Evolutionary conservation across 2,888 invertebrate genomes (phyloP).

Genomic region (Scotopteryx bipunctaria): DNA sequence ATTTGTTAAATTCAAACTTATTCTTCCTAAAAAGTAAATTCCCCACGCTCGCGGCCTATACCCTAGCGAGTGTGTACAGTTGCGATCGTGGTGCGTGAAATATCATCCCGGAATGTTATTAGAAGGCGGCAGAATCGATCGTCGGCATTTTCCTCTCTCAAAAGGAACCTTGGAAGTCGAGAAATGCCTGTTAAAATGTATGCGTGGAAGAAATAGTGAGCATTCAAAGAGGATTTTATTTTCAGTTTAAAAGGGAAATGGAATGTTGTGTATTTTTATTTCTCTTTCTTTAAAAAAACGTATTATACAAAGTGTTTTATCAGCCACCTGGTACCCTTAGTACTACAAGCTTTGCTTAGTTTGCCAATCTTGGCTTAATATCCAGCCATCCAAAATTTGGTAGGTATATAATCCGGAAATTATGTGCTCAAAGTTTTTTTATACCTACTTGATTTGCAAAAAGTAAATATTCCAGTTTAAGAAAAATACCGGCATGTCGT

Average conservation of each 20-base stretch:
- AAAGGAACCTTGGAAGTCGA: constrained; percentile 41
- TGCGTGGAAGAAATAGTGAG: constrained; percentile 24
- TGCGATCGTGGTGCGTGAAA: constrained; percentile 61
- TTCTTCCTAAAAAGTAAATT: background rate
- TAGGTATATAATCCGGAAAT: no score
- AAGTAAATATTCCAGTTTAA: no score
- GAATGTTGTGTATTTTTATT: no score
- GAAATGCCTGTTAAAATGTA: constrained; percentile 25
- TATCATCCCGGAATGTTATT: constrained; percentile 75
- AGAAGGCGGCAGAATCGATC: constrained; percentile 70
- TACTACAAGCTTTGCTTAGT: no score
- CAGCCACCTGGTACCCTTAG: no score
- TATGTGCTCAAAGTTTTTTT: no score
- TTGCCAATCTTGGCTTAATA: no score
- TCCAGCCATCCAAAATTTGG: no score
- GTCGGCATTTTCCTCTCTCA: constrained; percentile 56
- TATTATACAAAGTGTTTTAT: no score
- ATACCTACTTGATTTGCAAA: no score
- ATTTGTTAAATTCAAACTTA: background rate
- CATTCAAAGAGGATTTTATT: constrained; percentile 16
- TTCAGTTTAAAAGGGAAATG: constrained; percentile 4
- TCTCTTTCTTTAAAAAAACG: no score
- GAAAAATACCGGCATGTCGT: no score
- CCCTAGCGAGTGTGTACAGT: constrained; percentile 34
- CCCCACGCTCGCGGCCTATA: background rate